These are phyloP conservation scores for Ascidia mentula DNA, from an alignment of 23 tunicate genomes.

Conservation along the genomic window DNA sequence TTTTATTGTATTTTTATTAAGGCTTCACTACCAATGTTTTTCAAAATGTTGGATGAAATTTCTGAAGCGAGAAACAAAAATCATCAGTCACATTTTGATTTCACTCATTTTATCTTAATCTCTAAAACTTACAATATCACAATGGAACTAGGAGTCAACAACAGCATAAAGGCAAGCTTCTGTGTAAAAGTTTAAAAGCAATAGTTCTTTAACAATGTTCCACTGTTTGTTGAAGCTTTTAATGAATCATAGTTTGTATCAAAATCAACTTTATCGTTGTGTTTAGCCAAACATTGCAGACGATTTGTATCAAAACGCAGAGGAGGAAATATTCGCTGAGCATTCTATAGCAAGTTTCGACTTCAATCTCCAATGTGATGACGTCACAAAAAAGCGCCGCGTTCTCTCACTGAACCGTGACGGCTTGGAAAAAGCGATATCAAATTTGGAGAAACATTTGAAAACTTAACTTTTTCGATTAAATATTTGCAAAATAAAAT, in stretches of 20 bases:
- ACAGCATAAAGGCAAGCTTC: too few species aligned
- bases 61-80: constrained; percentile 21
- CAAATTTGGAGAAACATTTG: constrained; percentile 33
- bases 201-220: too few species aligned
- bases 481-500: too few species aligned
- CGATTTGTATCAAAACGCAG: constrained; percentile 51
- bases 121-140: constrained; percentile 61
- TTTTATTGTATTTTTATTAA: constrained; percentile 2
- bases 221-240: too few species aligned
- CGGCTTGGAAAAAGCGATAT: constrained; percentile 24
- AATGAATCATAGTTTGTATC: too few species aligned
- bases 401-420: constrained; percentile 42
- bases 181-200: too few species aligned
- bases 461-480: too few species aligned
- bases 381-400: constrained; percentile 55
- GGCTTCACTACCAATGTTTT: constrained; percentile 76
- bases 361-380: constrained; percentile 44
- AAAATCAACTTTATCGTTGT: too few species aligned
- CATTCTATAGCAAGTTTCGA: constrained; percentile 32
- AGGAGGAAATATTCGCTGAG: constrained; percentile 77
- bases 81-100: constrained; percentile 59
- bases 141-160: too few species aligned
- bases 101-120: constrained; percentile 62
- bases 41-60: constrained; percentile 56
- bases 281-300: too few species aligned